Evolutionary conservation across 2,797 vertebrate species (phyloP), one percentile per base, ranked within the genome.

Genomic region (Valencia hispanica): DNA sequence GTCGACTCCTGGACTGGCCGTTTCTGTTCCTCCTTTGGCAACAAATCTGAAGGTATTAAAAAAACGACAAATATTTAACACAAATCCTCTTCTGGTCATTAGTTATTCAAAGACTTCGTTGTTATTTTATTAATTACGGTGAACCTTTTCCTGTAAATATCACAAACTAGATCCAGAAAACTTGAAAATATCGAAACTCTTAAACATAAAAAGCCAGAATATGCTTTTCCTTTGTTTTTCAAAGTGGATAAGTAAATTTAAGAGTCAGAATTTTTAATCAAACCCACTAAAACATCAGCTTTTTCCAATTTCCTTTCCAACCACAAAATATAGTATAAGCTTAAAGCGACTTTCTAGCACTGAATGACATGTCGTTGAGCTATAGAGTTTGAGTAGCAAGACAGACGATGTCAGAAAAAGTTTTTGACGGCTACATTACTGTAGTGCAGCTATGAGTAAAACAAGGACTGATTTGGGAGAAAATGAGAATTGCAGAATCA

Each of bases 1-100:
- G 84, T 51, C 0, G 93, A 91, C 68, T 94, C 93, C 85, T 92
- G 93, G 74, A 95, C 92, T 0, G 88, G 92, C 5, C 93, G 59
- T 6, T 82, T 88, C 73, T 85, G 86, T 48, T 89, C 87, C 81
- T 77, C 82, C 53, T 91, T 86, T 25, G 93, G 90, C 59, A 75
- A 87, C 0, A 75, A 90, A 71, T 87, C 94, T 94, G 75, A 6
- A 55, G 34, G 18, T 18, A 61, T 32, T 34, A 17, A 61, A 30
- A 36, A 25, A 66, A 39, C 8, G 25, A 10, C 51, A n/a, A 0
- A 43, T 43, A n/a, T n/a, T 41, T 10, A 43, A 68, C 5, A 68
- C 65, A 15, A 43, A 27, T n/a, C 36, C 20, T 66, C 20, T 36
- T 41, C 36, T 11, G 50, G 7, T 9, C 20, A 51, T 20, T 51